These are phyloP conservation scores for Coregonus ussuriensis DNA, from an alignment of 2,797 vertebrate species.

Conservation along the genomic window DNA sequence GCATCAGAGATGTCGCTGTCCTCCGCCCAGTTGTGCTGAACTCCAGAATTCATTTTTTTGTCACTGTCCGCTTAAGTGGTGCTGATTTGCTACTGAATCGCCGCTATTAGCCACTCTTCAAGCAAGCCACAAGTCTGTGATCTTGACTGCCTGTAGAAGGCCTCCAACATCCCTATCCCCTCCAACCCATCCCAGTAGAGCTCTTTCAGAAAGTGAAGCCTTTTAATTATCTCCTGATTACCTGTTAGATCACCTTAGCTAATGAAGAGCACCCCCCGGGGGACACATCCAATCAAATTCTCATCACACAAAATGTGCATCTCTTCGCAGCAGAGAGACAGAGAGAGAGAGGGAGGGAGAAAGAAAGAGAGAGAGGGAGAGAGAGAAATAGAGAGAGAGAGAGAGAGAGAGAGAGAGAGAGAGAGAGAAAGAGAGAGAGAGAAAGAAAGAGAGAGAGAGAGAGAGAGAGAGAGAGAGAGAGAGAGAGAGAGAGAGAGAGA, in stretches of 20 bases:
- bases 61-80: not conserved
- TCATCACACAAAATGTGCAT: conserved; percentile 81
- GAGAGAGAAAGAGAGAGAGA: conserved; percentile 25
- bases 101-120: not conserved
- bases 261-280: conserved; percentile 82
- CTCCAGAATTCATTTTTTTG: not conserved
- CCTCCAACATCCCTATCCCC: not conserved
- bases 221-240: conserved; percentile 88
- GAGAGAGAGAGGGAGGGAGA: not conserved
- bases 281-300: conserved; percentile 83
- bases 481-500: not conserved
- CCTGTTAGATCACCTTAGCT: conserved; percentile 86
- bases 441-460: not conserved
- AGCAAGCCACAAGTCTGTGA: not conserved
- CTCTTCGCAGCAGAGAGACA: conserved; percentile 64
- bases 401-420: conserved; percentile 4
- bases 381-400: conserved; percentile 21
- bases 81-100: not conserved
- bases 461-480: conserved; percentile 1
- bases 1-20: not conserved
- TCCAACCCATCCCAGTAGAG: conserved; percentile 64
- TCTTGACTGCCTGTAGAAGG: not conserved
- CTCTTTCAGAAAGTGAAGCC: conserved; percentile 69
- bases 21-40: not conserved
- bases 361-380: conserved; percentile 21